Base-by-base conservation (phyloP, 2,113 vertebrate species). In the Microcebus jonahi region DNA sequence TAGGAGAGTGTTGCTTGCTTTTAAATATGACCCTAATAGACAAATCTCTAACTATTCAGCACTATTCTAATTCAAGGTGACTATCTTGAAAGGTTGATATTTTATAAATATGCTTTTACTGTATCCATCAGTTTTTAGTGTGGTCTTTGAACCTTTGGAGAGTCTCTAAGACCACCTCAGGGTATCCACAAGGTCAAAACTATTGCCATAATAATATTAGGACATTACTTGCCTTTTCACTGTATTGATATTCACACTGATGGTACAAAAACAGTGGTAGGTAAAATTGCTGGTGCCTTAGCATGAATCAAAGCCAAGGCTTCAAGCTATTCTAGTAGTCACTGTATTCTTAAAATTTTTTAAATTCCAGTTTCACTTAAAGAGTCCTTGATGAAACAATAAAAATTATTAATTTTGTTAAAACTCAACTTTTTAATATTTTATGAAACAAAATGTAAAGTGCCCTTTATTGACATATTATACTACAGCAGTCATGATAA, bases 291-390 rank as follows among this genome's bases (percentile, higher is more conserved):
- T 77, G n/a, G 21, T 45, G 23, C 68, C n/a, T 61, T 91, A 42
- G 29, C 27, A 55, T 1, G 3, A 53, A 75, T 68, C 29, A 61
- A 61, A 29, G 48, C 65, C 63, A 8, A 39, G 57, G 57, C 57
- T 83, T 34, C 29, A 79, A 48, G 42, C 23, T 77, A 20, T 83
- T 79, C 20, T 36, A 57, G 23, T 63, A 67, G 88, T 86, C 65
- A 27, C 6, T 53, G 6, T 73, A 48, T 61, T 68, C 59, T 73
- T 88, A 63, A 34, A 50, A 36, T 8, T 21, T 45, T 84, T 25
- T 80, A 89, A 68, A 81, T 82, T 23, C n/a, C 55, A 50, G 11
- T 94, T 91, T 97, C 71, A 63, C 65, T 80, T 95, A 79, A 88
- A 68, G 81, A 70, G 5, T 84, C 61, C 18, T 83, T 53, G 76